phyloP scores from a whole-genome alignment of 2,113 vertebrate genomes.

The Hydrochoerus hydrochaeris region DNA sequence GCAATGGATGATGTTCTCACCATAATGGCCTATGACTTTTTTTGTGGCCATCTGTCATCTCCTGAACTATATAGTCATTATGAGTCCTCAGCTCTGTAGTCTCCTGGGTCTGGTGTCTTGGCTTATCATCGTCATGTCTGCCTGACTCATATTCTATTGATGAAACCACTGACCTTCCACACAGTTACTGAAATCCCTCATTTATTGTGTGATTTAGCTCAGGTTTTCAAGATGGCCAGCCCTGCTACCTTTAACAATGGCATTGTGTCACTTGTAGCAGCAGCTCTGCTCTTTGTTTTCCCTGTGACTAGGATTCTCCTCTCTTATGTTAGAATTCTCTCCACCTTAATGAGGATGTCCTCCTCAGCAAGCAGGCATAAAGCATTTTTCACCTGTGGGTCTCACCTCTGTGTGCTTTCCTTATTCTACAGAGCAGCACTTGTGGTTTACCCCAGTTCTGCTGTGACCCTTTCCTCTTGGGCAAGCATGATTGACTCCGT shows the following conservation, averaged over 20 bases:
- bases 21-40: background rate
- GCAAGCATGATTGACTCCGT: background rate
- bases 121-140: background rate
- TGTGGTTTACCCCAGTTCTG: constrained; percentile 17
- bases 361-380: background rate
- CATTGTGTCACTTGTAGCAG: background rate
- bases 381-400: too few species aligned
- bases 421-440: background rate
- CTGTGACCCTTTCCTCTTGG: background rate
- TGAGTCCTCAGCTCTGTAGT: background rate
- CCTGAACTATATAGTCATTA: background rate
- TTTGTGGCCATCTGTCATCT: constrained; percentile 48
- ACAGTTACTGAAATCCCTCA: background rate
- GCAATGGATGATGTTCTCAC: background rate
- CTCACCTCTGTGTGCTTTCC: constrained; percentile 14
- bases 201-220: constrained; percentile 49
- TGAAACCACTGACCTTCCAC: background rate
- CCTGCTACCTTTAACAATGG: background rate
- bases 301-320: background rate
- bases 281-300: background rate
- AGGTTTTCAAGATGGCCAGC: background rate
- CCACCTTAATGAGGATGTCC: constrained; percentile 23
- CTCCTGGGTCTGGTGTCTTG: background rate
- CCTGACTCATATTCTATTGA: background rate
- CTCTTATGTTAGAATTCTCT: constrained; percentile 22